Percentiles rank a stretch among this genome's conserved stretches.
Conservation (phyloP, 1,140 invertebrate genomes). For the Drosophila grimshawi region DNA sequence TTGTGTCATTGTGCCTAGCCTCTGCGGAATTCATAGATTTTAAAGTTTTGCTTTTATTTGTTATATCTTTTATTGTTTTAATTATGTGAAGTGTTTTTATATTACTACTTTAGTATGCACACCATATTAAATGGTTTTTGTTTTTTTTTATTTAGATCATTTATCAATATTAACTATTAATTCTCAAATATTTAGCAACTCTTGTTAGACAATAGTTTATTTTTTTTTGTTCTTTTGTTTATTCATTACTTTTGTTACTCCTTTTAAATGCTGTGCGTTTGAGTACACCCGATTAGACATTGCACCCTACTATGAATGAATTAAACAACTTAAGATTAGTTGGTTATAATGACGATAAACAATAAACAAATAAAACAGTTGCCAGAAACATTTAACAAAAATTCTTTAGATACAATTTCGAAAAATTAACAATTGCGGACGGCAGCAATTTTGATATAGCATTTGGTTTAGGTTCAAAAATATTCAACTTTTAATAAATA, state of each 20-base stretch:
- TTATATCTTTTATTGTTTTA: slow-evolving; percentile 7
- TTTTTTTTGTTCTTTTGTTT: neutral
- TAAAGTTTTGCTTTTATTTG: slow-evolving; percentile 12
- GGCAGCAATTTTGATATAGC: slow-evolving; percentile 59
- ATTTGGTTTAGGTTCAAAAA: slow-evolving; percentile 1
- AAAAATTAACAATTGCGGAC: slow-evolving; percentile 65
- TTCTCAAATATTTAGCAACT: slow-evolving; percentile 24
- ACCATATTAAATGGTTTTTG: slow-evolving; percentile 13
- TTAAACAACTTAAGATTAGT: neutral
- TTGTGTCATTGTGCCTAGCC: slow-evolving; percentile 37
- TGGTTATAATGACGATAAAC: neutral
- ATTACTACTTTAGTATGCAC: slow-evolving; percentile 56
- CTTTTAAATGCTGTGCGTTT: neutral
- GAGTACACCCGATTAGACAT: slow-evolving; percentile 20
- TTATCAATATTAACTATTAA: slow-evolving; percentile 15
- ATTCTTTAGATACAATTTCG: neutral
- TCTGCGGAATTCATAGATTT: slow-evolving; percentile 39
- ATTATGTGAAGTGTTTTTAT: slow-evolving; percentile 40
- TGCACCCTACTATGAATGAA: neutral
- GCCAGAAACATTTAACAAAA: neutral
- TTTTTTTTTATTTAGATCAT: slow-evolving; percentile 8
- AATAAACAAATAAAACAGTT: neutral
- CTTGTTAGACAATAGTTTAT: slow-evolving; percentile 37
- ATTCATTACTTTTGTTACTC: too few relatives aligned
- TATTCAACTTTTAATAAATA: neutral